Evolutionary conservation across 2,797 vertebrate species (phyloP).

Genomic region (Saxicola maurus): DNA sequence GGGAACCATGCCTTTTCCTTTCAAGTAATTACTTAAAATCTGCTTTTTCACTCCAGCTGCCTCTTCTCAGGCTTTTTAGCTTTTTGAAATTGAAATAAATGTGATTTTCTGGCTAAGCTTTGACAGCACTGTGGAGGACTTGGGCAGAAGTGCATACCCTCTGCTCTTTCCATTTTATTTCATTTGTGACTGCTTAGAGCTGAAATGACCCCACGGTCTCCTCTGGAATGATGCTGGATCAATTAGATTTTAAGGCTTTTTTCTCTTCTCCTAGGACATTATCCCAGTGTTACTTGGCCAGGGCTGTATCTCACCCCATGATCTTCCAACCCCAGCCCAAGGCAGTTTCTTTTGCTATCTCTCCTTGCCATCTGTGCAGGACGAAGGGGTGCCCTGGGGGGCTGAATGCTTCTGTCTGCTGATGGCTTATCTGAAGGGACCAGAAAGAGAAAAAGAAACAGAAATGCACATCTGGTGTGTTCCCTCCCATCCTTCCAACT

Average conservation of each 20-base stretch:
- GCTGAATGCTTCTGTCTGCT: not conserved
- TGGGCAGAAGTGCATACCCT: not conserved
- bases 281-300: not conserved
- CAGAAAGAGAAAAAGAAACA: not conserved
- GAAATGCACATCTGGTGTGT: accelerated
- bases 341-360: not conserved
- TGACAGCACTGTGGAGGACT: not conserved
- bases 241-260: not conserved
- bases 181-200: not conserved
- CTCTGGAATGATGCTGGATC: accelerated
- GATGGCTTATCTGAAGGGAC: not conserved
- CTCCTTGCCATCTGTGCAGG: not conserved
- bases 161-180: not conserved
- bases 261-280: not conserved
- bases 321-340: not conserved
- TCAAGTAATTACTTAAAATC: not conserved
- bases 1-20: not conserved
- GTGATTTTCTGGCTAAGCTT: not conserved
- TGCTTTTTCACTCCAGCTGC: not conserved
- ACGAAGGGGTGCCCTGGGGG: not conserved
- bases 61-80: not conserved
- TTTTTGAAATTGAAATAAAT: not conserved
- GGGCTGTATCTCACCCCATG: not conserved
- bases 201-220: not conserved
- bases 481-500: not conserved